Percentiles rank a stretch among this genome's conserved stretches.
Conservation (phyloP, 2,888 invertebrate genomes). For the Seira ritae region DNA sequence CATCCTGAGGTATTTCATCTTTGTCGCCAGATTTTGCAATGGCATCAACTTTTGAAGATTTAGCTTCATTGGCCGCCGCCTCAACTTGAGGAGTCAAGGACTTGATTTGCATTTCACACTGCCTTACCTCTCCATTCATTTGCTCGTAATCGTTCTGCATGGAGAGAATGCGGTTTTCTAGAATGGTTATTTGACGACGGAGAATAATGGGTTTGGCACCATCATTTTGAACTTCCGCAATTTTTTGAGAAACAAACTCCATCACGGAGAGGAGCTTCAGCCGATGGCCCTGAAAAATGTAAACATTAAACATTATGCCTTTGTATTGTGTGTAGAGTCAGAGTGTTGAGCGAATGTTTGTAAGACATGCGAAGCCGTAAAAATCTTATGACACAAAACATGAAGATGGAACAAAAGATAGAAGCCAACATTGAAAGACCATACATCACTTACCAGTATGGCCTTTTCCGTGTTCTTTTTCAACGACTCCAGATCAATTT, state of each 20-base stretch:
- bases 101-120: too few species aligned
- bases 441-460: slow-evolving; percentile 46
- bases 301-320: not conserved
- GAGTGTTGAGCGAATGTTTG: too few species aligned
- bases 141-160: slow-evolving; percentile 64
- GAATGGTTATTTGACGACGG: slow-evolving; percentile 54
- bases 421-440: not conserved
- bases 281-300: slow-evolving; percentile 33
- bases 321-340: too few species aligned
- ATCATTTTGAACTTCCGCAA: slow-evolving; percentile 14
- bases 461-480: slow-evolving; percentile 31
- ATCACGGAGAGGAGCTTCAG: slow-evolving; percentile 13
- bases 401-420: not conserved
- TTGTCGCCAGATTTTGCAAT: slow-evolving; percentile 35
- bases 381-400: slow-evolving; percentile 17
- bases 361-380: not conserved
- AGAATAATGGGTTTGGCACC: slow-evolving; percentile 37
- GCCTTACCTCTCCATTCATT: slow-evolving; percentile 49
- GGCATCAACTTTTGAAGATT: slow-evolving; percentile 53
- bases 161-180: slow-evolving; percentile 45
- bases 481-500: slow-evolving; percentile 50
- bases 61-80: slow-evolving; percentile 56
- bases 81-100: slow-evolving; percentile 51
- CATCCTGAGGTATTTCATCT: slow-evolving; percentile 53
- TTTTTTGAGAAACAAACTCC: slow-evolving; percentile 38